phyloP scores from a whole-genome alignment of 2,113 vertebrate genomes.

The Mus musculus region DNA sequence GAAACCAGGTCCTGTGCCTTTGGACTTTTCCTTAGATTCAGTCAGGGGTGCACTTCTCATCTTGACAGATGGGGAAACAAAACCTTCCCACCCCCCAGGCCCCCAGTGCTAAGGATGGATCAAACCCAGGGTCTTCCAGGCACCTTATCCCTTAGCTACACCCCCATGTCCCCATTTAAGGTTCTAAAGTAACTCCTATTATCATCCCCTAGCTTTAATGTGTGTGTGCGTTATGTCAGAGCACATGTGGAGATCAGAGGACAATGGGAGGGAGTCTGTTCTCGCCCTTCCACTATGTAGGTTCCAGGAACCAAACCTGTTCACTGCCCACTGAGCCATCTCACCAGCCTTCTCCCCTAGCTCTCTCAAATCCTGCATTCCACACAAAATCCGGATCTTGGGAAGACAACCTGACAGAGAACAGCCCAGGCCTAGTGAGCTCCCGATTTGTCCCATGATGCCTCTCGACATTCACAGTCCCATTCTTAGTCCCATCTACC shows the following conservation, averaged over 20 bases:
- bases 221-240: not conserved
- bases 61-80: constrained; percentile 41
- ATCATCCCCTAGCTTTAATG: not conserved
- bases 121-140: not conserved
- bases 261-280: not conserved
- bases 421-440: not conserved
- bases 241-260: not conserved
- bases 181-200: not conserved
- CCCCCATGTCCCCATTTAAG: not conserved
- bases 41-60: not conserved
- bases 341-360: not conserved
- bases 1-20: constrained; percentile 2
- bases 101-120: not conserved
- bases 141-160: not conserved
- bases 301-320: not conserved
- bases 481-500: not conserved
- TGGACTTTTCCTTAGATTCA: not conserved
- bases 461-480: not conserved
- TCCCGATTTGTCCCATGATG: not conserved
- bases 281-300: not conserved
- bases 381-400: not conserved
- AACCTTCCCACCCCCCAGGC: not conserved
- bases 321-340: not conserved
- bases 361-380: not conserved
- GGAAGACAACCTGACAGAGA: not conserved